Percentiles rank a stretch among this genome's conserved stretches.
Evolutionary conservation across 2,797 vertebrate species (phyloP).

Genomic region (Alca torda): DNA sequence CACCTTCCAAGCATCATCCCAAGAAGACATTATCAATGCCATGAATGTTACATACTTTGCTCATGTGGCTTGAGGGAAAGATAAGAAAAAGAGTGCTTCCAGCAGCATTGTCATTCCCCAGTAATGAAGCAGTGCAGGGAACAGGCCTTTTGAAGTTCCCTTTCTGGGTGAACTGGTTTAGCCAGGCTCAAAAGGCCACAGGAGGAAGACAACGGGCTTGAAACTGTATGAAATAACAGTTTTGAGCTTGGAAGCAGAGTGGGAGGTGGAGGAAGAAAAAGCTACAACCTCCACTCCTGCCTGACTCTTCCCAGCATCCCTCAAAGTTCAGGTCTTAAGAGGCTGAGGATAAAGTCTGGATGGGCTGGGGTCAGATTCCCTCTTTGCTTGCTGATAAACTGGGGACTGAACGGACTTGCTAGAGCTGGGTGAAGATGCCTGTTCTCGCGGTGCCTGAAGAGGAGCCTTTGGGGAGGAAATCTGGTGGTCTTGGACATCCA

Average conservation of each 20-base stretch:
- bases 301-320: neutral
- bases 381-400: neutral
- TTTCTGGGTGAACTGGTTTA: neutral
- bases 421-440: neutral
- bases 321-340: neutral
- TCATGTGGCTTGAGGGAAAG: neutral
- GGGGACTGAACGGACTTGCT: neutral
- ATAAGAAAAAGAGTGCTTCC: neutral
- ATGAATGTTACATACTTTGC: neutral
- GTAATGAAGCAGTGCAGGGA: neutral
- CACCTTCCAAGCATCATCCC: neutral
- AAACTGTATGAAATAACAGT: neutral
- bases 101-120: neutral
- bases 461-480: neutral
- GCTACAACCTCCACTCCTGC: neutral
- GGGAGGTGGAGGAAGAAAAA: neutral
- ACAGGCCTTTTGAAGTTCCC: neutral
- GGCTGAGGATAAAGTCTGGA: neutral
- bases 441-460: accelerated
- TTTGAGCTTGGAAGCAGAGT: neutral
- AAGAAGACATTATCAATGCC: neutral
- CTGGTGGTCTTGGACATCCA: neutral
- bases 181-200: neutral
- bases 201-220: neutral
- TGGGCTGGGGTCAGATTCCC: neutral